Conservation (phyloP, 2,113 vertebrate genomes). For the Chelonoidis abingdonii region DNA sequence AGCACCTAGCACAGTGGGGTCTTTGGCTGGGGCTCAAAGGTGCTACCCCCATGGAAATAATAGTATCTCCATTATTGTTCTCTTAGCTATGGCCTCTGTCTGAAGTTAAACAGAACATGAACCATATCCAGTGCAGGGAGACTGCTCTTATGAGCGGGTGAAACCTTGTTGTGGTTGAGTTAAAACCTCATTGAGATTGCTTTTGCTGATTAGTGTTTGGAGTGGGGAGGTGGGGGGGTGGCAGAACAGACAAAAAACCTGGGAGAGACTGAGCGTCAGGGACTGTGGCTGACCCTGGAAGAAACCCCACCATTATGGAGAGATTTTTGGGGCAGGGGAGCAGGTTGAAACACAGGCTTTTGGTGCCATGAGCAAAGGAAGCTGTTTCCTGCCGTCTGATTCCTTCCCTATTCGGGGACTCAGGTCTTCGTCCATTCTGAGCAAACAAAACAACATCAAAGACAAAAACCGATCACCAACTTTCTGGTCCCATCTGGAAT, state of each 20-base stretch:
- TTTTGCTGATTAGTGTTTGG: not conserved
- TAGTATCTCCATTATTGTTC: not conserved
- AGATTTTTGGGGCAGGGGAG: not conserved
- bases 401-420: not conserved
- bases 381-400: not conserved
- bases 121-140: not conserved
- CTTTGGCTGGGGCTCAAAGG: not conserved
- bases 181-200: not conserved
- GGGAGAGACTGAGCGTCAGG: not conserved
- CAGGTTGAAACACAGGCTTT: not conserved
- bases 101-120: not conserved
- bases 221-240: not conserved
- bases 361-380: not conserved
- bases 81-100: not conserved
- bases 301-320: not conserved
- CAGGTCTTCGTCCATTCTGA: not conserved
- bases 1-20: not conserved
- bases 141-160: not conserved
- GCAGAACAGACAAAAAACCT: not conserved
- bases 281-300: not conserved
- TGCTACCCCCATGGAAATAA: not conserved
- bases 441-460: not conserved
- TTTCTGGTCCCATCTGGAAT: not conserved
- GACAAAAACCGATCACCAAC: not conserved
- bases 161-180: not conserved